These are phyloP conservation scores for Muricea muricata DNA, from an alignment of 92 coral and sea anemone species.

Conservation along the genomic window DNA sequence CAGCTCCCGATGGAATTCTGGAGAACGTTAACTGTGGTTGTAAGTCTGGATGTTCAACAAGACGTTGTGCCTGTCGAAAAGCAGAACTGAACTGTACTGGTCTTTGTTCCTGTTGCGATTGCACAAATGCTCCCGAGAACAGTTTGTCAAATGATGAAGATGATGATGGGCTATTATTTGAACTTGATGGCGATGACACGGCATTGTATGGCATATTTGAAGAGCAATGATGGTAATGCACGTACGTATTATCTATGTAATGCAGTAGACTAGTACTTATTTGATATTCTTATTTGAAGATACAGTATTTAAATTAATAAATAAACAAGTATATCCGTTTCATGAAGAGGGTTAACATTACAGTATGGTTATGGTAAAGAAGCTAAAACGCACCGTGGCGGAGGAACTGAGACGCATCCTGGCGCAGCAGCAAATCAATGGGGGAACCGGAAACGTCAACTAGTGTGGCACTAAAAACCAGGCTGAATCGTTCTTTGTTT, in stretches of 20 bases:
- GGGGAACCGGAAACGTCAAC: conserved; percentile 7
- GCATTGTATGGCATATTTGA: conserved; percentile 18
- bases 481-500: not conserved
- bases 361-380: not conserved
- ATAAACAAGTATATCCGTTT: not conserved
- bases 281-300: not conserved
- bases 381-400: conserved; percentile 8
- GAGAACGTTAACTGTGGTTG: conserved; percentile 17
- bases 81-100: conserved; percentile 13
- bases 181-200: conserved; percentile 12
- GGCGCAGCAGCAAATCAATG: conserved; percentile 16
- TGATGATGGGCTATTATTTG: conserved; percentile 1
- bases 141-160: conserved; percentile 2
- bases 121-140: conserved; percentile 8
- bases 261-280: conserved; percentile 7
- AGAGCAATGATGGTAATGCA: conserved; percentile 11
- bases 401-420: not conserved
- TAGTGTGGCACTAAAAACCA: conserved; percentile 15
- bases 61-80: conserved; percentile 17
- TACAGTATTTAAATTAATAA: conserved; percentile 9
- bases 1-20: conserved; percentile 16
- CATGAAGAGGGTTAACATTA: not conserved
- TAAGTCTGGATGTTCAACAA: conserved; percentile 2
- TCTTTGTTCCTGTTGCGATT: conserved; percentile 13
- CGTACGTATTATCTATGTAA: conserved; percentile 8